Evolutionary conservation across 2,797 vertebrate species (phyloP), one percentile per base, ranked within the genome.

Genomic region (Sebastes trivittatus): DNA sequence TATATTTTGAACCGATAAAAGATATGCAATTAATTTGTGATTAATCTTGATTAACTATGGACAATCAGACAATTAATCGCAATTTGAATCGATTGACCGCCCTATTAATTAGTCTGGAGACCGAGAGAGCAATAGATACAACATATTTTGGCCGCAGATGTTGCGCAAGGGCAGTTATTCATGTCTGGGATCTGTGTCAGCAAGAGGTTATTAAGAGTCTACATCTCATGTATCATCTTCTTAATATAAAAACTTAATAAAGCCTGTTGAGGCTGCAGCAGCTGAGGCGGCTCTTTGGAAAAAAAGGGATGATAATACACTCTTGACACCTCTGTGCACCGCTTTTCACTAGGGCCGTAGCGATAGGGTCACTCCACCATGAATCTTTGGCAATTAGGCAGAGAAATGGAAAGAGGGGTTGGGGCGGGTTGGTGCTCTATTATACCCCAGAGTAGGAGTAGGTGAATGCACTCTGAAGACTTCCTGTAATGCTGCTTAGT

Each of bases 211-310:
- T 81, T 86, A 87, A 75, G 82, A 78, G 82, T 74, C 77, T 77
- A 85, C 79, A 80, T 88, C 73, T 63, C 67, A 84, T 82, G 74
- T 65, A 85, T 84, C 80, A 88, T 85, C 83, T 80, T 70, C 72
- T 69, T 78, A 77, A 83, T 80, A 87, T 86, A 80, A 89, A 89
- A 90, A 75, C 79, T 78, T 91, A 88, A 91, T 90, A 75, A 90
- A 77, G 81, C 65, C 81, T 84, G 88, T 81, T 83, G 80, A 86
- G 75, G 82, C 82, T 30, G 58, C 82, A 76, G 81, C 38, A 70
- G 83, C 75, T 1, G 11, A 76, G 80, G 49, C 27, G 13, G 82
- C 34, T 60, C 77, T 86, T 79, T 78, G 54, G 68, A 86, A 69
- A 67, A 83, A 71, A 42, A 42, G 38, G 65, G 77, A 89, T 59